Percentiles rank a stretch among this genome's conserved stretches.
phyloP scores from a whole-genome alignment of 2,113 vertebrate genomes.

The Melanocharis versteri region DNA sequence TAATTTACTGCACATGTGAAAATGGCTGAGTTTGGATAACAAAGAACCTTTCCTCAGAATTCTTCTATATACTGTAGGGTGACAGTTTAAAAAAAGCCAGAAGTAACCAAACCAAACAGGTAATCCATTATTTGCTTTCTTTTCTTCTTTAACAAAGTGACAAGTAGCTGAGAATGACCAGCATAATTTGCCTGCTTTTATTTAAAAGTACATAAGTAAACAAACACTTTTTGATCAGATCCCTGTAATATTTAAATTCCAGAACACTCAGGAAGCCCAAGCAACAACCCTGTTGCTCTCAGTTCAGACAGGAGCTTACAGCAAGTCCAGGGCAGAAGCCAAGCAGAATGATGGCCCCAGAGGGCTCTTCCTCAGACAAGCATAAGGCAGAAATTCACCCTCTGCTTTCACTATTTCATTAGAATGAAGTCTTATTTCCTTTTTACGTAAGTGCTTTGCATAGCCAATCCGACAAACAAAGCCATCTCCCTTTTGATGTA shows the following conservation, averaged over 20 bases:
- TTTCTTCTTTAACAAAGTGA: not conserved
- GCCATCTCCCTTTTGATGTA: not conserved
- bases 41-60: not conserved
- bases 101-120: not conserved
- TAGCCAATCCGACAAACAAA: constrained; percentile 11
- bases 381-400: not conserved
- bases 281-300: not conserved
- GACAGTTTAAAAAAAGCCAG: not conserved
- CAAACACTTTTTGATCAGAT: not conserved
- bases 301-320: not conserved
- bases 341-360: not conserved
- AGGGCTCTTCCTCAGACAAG: not conserved
- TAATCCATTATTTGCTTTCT: not conserved
- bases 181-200: not conserved
- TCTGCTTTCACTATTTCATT: not conserved
- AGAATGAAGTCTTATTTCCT: not conserved
- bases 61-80: not conserved
- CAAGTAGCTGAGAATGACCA: not conserved
- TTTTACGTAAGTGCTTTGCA: not conserved
- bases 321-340: not conserved
- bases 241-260: not conserved
- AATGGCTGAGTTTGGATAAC: not conserved
- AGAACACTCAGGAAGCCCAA: not conserved
- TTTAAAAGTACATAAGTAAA: not conserved
- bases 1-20: not conserved